Evolutionary conservation across 2,888 invertebrate genomes (phyloP).

Genomic region (Conomelus anceps): DNA sequence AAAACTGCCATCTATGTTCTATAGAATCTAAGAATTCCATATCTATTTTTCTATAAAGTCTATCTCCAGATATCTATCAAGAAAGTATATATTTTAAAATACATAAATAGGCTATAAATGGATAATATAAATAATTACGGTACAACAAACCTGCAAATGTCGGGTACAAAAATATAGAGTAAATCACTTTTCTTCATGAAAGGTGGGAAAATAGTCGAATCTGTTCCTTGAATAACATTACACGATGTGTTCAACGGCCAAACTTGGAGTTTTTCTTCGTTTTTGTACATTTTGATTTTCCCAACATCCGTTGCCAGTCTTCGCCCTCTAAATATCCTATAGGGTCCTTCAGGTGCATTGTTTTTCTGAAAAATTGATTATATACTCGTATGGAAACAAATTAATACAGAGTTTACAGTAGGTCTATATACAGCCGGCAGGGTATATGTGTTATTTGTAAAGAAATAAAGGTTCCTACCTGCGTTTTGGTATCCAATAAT

Average conservation of each 20-base stretch:
- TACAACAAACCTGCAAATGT: conserved; percentile 50
- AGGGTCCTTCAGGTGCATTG: conserved; percentile 48
- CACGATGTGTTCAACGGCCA: conserved; percentile 47
- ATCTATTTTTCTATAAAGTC: not conserved
- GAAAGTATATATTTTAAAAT: conserved; percentile 26
- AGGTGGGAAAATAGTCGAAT: conserved; percentile 50
- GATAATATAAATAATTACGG: not conserved
- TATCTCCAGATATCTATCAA: not conserved
- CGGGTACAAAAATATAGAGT: conserved; percentile 49
- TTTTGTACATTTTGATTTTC: conserved; percentile 46
- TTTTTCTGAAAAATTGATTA: conserved; percentile 46
- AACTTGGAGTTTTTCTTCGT: conserved; percentile 39
- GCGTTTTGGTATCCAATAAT: too few relatives aligned
- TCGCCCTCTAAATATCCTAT: conserved; percentile 49
- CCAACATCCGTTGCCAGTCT: conserved; percentile 47
- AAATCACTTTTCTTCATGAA: conserved; percentile 41
- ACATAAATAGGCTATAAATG: conserved; percentile 6
- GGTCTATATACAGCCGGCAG: too few relatives aligned
- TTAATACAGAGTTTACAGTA: too few relatives aligned
- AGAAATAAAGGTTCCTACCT: too few relatives aligned
- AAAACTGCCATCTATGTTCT: not conserved
- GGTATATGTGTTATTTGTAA: too few relatives aligned
- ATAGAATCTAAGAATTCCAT: not conserved
- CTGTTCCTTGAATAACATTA: conserved; percentile 50
- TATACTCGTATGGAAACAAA: too few relatives aligned